Percentiles rank a stretch among this genome's conserved stretches.
phyloP scores from a whole-genome alignment of 1,140 invertebrate genomes.

The Cyrtorhinus lividipennis region DNA sequence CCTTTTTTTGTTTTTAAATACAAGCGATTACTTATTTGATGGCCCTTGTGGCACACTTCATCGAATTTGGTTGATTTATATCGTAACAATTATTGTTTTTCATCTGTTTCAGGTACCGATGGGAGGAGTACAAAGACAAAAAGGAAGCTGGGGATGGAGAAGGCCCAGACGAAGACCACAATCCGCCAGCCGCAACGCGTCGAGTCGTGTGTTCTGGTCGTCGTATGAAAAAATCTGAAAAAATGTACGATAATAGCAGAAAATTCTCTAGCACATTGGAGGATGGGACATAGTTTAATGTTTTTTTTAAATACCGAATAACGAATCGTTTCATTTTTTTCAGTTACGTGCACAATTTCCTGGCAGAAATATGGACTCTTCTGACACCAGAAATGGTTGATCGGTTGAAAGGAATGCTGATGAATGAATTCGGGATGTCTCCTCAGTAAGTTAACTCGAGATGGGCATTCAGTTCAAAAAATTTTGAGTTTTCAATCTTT shows the following conservation, averaged over 20 bases:
- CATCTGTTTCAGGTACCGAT: neutral
- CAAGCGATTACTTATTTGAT: no score
- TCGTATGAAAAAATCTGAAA: neutral
- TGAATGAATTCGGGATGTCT: conserved; percentile 16
- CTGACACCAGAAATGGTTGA: conserved; percentile 15
- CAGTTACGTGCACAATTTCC: conserved; percentile 11
- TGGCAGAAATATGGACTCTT: conserved; percentile 13
- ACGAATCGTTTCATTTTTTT: neutral
- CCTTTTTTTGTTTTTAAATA: no score
- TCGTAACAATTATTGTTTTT: no score
- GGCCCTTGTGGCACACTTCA: no score
- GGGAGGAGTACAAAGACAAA: neutral
- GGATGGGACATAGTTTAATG: no score
- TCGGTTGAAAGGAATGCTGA: conserved; percentile 8
- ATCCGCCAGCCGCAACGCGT: neutral
- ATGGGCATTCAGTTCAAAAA: no score
- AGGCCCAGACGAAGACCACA: neutral
- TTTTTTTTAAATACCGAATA: no score
- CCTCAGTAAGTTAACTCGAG: conserved; percentile 11
- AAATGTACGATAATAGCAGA: no score
- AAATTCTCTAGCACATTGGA: no score
- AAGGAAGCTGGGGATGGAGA: neutral
- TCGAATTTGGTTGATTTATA: no score
- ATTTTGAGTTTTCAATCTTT: no score
- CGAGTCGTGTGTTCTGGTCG: neutral